These are phyloP conservation scores for Plectropomus leopardus DNA, from an alignment of 2,113 vertebrate genomes.

Conservation along the genomic window DNA sequence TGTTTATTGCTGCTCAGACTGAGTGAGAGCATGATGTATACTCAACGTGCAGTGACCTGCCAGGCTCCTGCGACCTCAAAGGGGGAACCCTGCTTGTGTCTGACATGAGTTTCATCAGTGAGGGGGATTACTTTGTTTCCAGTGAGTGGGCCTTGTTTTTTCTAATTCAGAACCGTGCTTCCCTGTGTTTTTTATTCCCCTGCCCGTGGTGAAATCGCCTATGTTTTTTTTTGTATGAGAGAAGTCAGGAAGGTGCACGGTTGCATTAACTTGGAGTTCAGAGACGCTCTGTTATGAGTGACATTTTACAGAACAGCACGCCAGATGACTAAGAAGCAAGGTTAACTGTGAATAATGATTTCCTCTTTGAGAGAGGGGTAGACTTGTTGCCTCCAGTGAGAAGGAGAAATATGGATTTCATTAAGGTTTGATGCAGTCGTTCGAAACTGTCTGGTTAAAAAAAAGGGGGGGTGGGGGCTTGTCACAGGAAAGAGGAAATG, in stretches of 20 bases:
- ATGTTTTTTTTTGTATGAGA: constrained; percentile 22
- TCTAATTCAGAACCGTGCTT: constrained; percentile 19
- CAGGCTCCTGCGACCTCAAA: constrained; percentile 11
- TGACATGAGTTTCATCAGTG: constrained; percentile 32
- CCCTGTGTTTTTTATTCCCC: constrained; percentile 24
- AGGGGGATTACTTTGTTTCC: constrained; percentile 47
- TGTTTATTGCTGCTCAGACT: constrained; percentile 62
- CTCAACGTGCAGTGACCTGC: constrained; percentile 5
- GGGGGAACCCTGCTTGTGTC: constrained; percentile 20
- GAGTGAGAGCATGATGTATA: background rate
- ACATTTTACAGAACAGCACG: constrained; percentile 48
- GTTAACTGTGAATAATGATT: constrained; percentile 62
- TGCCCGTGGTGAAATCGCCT: constrained; percentile 35
- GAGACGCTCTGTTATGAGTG: constrained; percentile 37
- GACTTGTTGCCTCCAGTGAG: constrained; percentile 24
- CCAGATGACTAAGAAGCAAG: constrained; percentile 48
- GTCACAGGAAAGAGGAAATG: too few species aligned
- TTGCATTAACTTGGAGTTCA: constrained; percentile 47
- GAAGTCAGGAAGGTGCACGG: constrained; percentile 28
- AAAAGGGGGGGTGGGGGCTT: background rate
- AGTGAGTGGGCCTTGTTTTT: background rate
- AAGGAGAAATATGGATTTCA: constrained; percentile 31
- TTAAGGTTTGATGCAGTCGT: constrained; percentile 21
- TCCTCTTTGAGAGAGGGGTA: constrained; percentile 26
- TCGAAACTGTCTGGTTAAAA: constrained; percentile 1